Base-by-base conservation (phyloP, 1,140 invertebrate genomes). In the Leptinotarsa undecemlineata region DNA sequence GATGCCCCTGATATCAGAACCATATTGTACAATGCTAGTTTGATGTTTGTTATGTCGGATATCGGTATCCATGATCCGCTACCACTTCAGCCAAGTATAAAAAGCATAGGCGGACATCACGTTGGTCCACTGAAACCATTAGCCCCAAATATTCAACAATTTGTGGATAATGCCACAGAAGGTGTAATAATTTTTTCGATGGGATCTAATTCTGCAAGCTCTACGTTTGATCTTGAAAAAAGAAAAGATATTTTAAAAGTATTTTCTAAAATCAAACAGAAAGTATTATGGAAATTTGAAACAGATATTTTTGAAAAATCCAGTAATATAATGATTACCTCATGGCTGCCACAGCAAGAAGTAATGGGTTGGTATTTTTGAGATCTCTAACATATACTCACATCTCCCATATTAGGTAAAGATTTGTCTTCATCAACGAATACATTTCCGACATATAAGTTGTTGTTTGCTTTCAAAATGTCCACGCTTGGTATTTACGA, bases 141-240 rank as follows among this genome's bases (percentile, higher is more conserved):
- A 33, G 23, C 48, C 15, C 21, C 17, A 68, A 57, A 75, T 72
- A 86, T 91, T 48, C 85, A 90, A 79, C 81, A 85, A 26, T 89
- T 91, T 76, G 78, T 92, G 15, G 88, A 90, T 72, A 85, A 86
- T 23, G 87, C 90, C 0, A 79, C 83, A 20, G 81, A 90, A 48
- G 91, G 91, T 1, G 88, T 91, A 3, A 89, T 93, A 26, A 90
- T 91, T 77, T 92, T 92, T 83, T 90, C 89, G 51, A 87, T 93
- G 77, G 92, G 92, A 0, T 90, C 91, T 3, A 87, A 88, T 67
- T 82, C 87, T n/a, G 86, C 86, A 84, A 77, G 86, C 85, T 0
- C 79, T 85, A 1, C 85, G 84, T 1, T 90, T 60, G 82, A 86
- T 0, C 78, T 81, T 21, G 81, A 88, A 57, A 87, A 86, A 71